Percentiles rank a stretch among this genome's conserved stretches.
These are phyloP conservation scores for Volucella bombylans DNA, from an alignment of 2,888 invertebrate genomes.

Conservation along the genomic window DNA sequence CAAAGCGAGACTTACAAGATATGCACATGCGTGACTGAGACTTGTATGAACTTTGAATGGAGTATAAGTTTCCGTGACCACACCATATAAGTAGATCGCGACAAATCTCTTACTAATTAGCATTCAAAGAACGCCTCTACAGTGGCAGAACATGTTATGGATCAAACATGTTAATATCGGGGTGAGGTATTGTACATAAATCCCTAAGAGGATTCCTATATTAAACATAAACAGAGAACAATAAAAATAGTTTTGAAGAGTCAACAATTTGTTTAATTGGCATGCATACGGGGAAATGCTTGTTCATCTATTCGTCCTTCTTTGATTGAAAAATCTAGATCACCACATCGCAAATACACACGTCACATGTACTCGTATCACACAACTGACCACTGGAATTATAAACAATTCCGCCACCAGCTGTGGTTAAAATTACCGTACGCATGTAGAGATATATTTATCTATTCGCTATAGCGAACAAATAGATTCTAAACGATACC, in stretches of 20 bases:
- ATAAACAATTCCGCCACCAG: constrained; percentile 52
- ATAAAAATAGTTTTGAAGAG: not conserved
- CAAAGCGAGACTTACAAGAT: too few relatives aligned
- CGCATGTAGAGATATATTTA: not conserved
- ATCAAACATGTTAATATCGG: constrained; percentile 42
- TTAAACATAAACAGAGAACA: not conserved
- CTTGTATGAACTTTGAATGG: too few relatives aligned
- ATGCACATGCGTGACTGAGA: too few relatives aligned
- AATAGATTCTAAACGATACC: constrained; percentile 6
- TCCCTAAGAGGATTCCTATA: too few relatives aligned
- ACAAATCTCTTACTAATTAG: constrained; percentile 29
- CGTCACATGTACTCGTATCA: constrained; percentile 23
- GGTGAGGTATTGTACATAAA: not conserved
- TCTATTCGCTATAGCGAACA: not conserved
- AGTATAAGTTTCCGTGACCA: too few relatives aligned
- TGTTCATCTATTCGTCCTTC: not conserved
- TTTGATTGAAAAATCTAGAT: constrained; percentile 31
- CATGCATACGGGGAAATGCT: too few relatives aligned
- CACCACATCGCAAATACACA: constrained; percentile 19
- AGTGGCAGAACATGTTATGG: constrained; percentile 55
- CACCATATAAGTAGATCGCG: not conserved
- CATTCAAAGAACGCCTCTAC: constrained; percentile 42
- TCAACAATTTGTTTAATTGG: too few relatives aligned
- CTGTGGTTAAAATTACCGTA: constrained; percentile 25
- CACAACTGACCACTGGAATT: constrained; percentile 43